These are phyloP conservation scores for Epinotia bilunana DNA, from an alignment of 2,888 invertebrate species.

Conservation along the genomic window DNA sequence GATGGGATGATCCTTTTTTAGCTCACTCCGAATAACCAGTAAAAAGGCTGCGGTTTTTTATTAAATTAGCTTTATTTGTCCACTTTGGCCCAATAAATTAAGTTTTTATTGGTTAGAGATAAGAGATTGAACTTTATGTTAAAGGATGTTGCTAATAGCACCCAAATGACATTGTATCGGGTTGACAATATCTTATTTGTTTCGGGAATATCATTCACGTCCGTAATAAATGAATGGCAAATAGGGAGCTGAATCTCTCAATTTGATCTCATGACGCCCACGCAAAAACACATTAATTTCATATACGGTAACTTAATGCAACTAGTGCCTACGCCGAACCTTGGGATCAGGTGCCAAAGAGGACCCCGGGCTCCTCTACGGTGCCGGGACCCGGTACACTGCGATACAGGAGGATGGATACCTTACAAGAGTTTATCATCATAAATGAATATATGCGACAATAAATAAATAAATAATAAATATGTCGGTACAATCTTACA, in stretches of 20 bases:
- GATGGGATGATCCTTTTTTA: slow-evolving; percentile 41
- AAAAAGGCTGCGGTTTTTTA: slow-evolving; percentile 41
- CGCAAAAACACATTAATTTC: not conserved
- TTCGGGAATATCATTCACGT: not conserved
- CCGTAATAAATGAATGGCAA: not conserved
- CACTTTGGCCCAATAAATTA: slow-evolving; percentile 33
- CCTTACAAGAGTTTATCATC: no score
- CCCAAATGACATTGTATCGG: slow-evolving; percentile 8
- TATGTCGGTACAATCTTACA: no score
- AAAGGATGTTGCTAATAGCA: slow-evolving; percentile 29
- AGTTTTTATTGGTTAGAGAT: slow-evolving; percentile 38
- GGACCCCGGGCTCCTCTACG: no score
- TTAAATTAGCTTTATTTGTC: slow-evolving; percentile 42
- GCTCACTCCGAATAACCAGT: slow-evolving; percentile 37
- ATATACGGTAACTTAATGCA: no score
- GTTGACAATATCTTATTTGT: slow-evolving; percentile 15
- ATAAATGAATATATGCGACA: no score
- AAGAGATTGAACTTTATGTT: slow-evolving; percentile 24
- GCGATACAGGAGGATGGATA: no score
- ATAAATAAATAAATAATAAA: no score
- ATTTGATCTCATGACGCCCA: not conserved
- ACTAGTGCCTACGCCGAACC: no score
- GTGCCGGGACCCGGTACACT: no score
- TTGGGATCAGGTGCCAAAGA: no score
- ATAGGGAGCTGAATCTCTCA: not conserved